Conservation (phyloP, 2,797 vertebrate species). For the Pangasius macronema region DNA sequence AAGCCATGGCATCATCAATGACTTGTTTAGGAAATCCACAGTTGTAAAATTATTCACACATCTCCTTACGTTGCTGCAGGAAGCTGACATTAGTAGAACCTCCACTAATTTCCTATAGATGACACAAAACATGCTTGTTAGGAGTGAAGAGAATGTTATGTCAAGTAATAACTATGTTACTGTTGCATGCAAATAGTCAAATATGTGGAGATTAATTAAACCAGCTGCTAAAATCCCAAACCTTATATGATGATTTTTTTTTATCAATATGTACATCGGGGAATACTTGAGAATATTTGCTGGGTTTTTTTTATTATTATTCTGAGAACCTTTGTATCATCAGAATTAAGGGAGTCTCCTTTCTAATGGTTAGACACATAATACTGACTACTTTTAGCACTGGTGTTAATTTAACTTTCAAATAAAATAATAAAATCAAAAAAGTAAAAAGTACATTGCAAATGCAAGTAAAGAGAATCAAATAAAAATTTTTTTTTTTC, state of each 20-base stretch:
- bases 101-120: slow-evolving; percentile 23
- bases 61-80: neutral
- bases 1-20: neutral
- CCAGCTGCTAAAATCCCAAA: neutral
- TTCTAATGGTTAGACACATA: neutral
- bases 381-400: neutral
- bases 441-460: neutral
- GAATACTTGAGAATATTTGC: neutral
- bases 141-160: neutral
- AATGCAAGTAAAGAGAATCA: neutral
- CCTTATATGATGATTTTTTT: neutral
- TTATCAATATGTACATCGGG: neutral
- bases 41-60: slow-evolving; percentile 18
- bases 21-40: slow-evolving; percentile 11
- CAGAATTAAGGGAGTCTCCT: neutral
- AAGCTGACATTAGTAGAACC: slow-evolving; percentile 21
- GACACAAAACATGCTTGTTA: slow-evolving; percentile 22
- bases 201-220: neutral
- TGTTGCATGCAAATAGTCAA: slow-evolving; percentile 1
- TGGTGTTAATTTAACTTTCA: neutral
- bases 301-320: neutral
- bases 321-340: neutral
- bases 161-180: slow-evolving; percentile 12
- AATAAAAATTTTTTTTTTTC: neutral
- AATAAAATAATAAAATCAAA: neutral